Conservation (phyloP, 2,113 vertebrate species). For the Phalacrocorax brasilianus region DNA sequence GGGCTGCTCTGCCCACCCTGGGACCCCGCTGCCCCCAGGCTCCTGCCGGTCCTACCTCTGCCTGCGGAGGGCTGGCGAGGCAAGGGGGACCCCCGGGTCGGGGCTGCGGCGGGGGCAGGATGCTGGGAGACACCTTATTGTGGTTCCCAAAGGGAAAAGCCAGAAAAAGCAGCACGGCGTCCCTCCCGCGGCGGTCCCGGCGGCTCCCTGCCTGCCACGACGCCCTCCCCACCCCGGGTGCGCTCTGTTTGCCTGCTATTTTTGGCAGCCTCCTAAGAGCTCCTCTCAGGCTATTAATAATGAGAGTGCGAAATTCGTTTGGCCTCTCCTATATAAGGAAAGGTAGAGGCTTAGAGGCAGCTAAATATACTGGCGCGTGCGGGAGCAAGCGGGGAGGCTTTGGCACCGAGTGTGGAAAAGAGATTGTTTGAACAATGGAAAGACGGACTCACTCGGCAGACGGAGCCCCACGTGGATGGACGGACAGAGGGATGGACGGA, state of each 20-base stretch:
- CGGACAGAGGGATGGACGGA: background rate
- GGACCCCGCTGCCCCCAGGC: background rate
- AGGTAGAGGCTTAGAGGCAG: constrained; percentile 68
- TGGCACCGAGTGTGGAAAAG: constrained; percentile 67
- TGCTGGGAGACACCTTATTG: background rate
- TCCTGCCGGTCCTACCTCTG: background rate
- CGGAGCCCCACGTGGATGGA: background rate
- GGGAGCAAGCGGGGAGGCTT: constrained; percentile 14
- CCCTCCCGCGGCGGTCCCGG: background rate
- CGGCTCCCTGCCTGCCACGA: background rate
- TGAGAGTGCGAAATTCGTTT: constrained; percentile 69
- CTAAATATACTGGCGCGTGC: constrained; percentile 58
- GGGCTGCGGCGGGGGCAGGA: background rate
- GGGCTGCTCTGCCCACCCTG: background rate
- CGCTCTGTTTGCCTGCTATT: constrained; percentile 67
- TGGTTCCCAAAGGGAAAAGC: background rate
- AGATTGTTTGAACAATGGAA: constrained; percentile 64
- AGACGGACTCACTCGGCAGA: background rate
- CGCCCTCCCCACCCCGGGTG: constrained; percentile 31
- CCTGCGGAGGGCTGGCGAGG: background rate
- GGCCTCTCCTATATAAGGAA: constrained; percentile 77
- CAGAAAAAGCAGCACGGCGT: background rate
- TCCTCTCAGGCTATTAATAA: constrained; percentile 67
- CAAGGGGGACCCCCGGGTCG: background rate
- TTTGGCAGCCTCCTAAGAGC: constrained; percentile 67